Evolutionary conservation across 1,140 invertebrate species (phyloP).

Genomic region (Cardiocondyla obscurior): DNA sequence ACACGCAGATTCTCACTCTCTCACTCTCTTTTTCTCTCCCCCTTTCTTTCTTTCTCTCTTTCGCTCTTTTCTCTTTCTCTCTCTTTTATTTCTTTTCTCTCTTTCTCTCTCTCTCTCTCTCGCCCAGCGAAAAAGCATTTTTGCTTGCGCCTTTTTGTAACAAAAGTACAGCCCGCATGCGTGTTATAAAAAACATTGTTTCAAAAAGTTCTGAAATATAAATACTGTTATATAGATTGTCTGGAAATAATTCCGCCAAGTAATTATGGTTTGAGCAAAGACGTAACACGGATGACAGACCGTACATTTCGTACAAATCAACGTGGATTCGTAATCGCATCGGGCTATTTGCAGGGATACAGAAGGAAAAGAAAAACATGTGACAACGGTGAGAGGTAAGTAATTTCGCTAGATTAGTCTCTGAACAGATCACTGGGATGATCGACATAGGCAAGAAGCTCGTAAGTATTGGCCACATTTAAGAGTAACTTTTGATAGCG

Average conservation of each 20-base stretch:
- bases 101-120: constrained; percentile 28
- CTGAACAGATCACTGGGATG: neutral
- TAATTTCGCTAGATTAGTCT: constrained; percentile 24
- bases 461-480: constrained; percentile 32
- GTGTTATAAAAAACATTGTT: neutral
- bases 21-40: constrained; percentile 60
- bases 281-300: neutral
- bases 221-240: neutral
- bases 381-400: neutral
- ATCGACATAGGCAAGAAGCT: constrained; percentile 41
- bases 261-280: neutral
- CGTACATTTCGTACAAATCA: neutral
- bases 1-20: constrained; percentile 73
- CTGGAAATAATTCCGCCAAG: neutral
- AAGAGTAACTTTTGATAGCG: constrained; percentile 11
- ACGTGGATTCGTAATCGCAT: constrained; percentile 27
- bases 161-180: neutral
- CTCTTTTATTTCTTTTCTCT: neutral
- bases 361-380: neutral
- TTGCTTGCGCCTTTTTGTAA: constrained; percentile 18
- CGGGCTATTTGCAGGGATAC: neutral
- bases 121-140: constrained; percentile 51
- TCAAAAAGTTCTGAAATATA: neutral
- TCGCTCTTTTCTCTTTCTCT: neutral
- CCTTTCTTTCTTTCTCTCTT: constrained; percentile 41